Percentiles rank a stretch among this genome's conserved stretches.
Evolutionary conservation across 2,888 invertebrate genomes (phyloP).

Genomic region (Chloroclystis v-ata): DNA sequence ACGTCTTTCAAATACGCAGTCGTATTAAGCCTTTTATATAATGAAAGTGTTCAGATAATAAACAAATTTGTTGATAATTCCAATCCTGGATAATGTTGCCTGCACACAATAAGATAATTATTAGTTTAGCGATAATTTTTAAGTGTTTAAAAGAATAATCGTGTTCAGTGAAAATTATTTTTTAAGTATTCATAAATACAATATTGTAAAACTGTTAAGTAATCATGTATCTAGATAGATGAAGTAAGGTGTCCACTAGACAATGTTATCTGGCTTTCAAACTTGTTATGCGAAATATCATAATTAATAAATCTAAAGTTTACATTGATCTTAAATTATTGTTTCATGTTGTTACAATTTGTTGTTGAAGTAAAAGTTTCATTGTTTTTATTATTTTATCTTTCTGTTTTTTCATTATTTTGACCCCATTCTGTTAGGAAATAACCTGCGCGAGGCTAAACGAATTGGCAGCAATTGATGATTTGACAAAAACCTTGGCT

Average conservation of each 20-base stretch:
- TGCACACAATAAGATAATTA: constrained; percentile 71
- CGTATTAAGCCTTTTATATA: constrained; percentile 64
- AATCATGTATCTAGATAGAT: constrained; percentile 73
- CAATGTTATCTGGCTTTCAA: constrained; percentile 69
- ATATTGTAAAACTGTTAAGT: constrained; percentile 74
- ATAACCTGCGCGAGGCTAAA: constrained; percentile 60
- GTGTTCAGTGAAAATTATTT: constrained; percentile 74
- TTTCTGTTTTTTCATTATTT: constrained; percentile 56
- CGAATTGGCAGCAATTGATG: constrained; percentile 59
- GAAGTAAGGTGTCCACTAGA: constrained; percentile 73
- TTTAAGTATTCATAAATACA: constrained; percentile 65
- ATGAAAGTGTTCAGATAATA: constrained; percentile 73
- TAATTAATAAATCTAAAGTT: constrained; percentile 37
- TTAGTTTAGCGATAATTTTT: constrained; percentile 70
- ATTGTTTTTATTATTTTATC: constrained; percentile 46
- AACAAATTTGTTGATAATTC: constrained; percentile 48
- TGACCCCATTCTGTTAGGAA: constrained; percentile 58
- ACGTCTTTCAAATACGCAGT: constrained; percentile 62
- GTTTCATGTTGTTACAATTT: constrained; percentile 63
- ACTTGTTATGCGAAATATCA: constrained; percentile 59
- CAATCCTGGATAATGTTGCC: constrained; percentile 52
- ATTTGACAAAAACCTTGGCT: constrained; percentile 53
- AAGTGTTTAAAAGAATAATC: constrained; percentile 70
- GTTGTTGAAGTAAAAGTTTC: constrained; percentile 59
- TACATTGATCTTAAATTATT: constrained; percentile 64